Evolutionary conservation across 2,888 invertebrate species (phyloP).

Genomic region (Yponomeuta sedellus): DNA sequence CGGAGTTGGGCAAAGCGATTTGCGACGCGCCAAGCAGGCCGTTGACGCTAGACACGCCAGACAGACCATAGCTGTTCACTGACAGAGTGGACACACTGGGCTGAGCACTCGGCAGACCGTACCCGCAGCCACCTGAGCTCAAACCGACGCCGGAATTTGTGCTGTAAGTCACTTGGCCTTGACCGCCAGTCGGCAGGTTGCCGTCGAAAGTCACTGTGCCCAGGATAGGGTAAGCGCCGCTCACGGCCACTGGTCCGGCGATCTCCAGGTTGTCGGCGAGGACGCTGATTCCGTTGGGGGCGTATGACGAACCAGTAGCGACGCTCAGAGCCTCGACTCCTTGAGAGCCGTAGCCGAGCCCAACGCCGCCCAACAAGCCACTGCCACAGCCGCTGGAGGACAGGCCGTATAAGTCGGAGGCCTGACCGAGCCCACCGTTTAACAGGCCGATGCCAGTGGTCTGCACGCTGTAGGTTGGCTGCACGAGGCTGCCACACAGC

Average conservation of each 20-base stretch:
- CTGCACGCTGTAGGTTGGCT: background rate
- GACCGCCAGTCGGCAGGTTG: background rate
- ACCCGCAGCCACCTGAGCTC: constrained; percentile 1
- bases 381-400: background rate
- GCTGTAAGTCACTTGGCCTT: background rate
- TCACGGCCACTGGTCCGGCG: too few species aligned
- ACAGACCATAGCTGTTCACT: background rate
- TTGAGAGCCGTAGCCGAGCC: too few species aligned
- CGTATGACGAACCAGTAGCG: constrained; percentile 35
- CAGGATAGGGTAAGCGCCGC: too few species aligned
- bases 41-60: background rate
- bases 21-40: background rate
- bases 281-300: constrained; percentile 37
- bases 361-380: background rate
- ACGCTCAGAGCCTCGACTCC: constrained; percentile 32
- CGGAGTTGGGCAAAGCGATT: background rate
- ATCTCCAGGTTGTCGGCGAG: too few species aligned
- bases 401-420: background rate
- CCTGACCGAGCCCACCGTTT: background rate
- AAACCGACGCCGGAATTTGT: background rate
- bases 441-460: background rate
- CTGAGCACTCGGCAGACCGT: background rate
- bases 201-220: background rate
- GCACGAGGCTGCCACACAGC: background rate
- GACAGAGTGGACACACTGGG: background rate